Percentiles rank a stretch among this genome's conserved stretches.
phyloP scores from a whole-genome alignment of 2,888 invertebrate species.

The Mystacides longicornis region DNA sequence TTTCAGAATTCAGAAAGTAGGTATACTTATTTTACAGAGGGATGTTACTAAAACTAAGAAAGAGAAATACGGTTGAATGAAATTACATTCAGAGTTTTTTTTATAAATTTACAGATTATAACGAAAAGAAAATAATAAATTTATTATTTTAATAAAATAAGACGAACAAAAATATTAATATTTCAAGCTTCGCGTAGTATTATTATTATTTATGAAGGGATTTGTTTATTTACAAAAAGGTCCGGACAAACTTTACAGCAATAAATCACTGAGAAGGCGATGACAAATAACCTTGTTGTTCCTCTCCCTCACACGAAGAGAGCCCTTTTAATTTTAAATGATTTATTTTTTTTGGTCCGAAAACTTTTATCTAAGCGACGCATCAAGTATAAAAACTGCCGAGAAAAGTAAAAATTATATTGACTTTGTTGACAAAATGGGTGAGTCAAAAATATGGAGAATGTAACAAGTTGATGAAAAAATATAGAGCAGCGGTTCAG shows the following conservation, averaged over 20 bases:
- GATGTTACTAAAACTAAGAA: too few relatives aligned
- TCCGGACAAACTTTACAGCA: neutral
- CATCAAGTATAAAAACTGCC: too few relatives aligned
- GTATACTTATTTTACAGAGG: too few relatives aligned
- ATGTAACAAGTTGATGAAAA: too few relatives aligned
- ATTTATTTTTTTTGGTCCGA: neutral
- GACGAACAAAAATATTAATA: neutral
- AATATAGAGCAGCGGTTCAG: too few relatives aligned
- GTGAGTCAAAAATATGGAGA: too few relatives aligned
- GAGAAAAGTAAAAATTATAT: too few relatives aligned
- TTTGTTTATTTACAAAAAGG: slow-evolving; percentile 1
- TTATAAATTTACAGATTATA: neutral
- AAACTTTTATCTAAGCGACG: too few relatives aligned
- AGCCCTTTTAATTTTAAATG: neutral
- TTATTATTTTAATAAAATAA: neutral
- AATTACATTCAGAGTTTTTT: too few relatives aligned
- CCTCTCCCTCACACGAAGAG: neutral
- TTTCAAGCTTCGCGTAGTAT: neutral
- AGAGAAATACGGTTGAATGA: too few relatives aligned
- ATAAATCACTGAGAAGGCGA: neutral
- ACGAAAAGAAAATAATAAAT: neutral
- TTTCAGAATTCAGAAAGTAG: too few relatives aligned
- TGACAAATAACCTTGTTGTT: slow-evolving; percentile 1
- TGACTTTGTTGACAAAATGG: too few relatives aligned
- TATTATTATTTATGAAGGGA: neutral